These are phyloP conservation scores for Gryllus longicercus DNA, from an alignment of 2,888 invertebrate species.

Conservation along the genomic window DNA sequence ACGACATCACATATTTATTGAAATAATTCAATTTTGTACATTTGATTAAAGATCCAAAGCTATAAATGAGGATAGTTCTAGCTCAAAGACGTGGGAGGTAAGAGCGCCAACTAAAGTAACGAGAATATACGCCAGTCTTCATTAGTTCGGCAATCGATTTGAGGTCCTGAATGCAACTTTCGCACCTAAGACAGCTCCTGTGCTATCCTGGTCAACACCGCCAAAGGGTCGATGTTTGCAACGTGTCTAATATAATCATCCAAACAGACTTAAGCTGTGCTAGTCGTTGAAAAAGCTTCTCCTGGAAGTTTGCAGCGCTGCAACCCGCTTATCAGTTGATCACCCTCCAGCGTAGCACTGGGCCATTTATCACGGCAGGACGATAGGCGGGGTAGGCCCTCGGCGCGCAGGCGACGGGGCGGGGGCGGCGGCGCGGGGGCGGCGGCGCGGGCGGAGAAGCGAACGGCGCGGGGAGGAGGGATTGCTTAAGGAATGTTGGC, in stretches of 20 bases:
- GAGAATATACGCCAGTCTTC: too few species aligned
- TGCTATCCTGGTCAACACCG: background rate
- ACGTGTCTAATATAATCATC: constrained; percentile 17
- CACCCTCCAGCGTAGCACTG: constrained; percentile 17
- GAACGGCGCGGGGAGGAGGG: background rate
- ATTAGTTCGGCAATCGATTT: too few species aligned
- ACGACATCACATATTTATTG: too few species aligned
- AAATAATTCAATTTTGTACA: too few species aligned
- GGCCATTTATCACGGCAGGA: constrained; percentile 17
- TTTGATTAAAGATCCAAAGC: too few species aligned
- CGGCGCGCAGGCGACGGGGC: background rate
- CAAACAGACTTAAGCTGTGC: constrained; percentile 17
- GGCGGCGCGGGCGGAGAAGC: background rate
- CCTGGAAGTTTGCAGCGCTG: constrained; percentile 8
- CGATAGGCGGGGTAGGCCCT: background rate
- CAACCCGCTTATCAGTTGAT: constrained; percentile 17
- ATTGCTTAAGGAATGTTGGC: constrained; percentile 6
- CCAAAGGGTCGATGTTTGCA: constrained; percentile 5
- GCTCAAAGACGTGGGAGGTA: too few species aligned
- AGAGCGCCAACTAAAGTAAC: too few species aligned
- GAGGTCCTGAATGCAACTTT: too few species aligned
- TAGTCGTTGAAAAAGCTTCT: constrained; percentile 17
- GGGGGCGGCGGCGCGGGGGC: background rate
- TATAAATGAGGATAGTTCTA: too few species aligned
- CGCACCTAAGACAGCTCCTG: too few species aligned